Conservation (phyloP, 2,797 vertebrate genomes). For the Apodemus agrarius region DNA sequence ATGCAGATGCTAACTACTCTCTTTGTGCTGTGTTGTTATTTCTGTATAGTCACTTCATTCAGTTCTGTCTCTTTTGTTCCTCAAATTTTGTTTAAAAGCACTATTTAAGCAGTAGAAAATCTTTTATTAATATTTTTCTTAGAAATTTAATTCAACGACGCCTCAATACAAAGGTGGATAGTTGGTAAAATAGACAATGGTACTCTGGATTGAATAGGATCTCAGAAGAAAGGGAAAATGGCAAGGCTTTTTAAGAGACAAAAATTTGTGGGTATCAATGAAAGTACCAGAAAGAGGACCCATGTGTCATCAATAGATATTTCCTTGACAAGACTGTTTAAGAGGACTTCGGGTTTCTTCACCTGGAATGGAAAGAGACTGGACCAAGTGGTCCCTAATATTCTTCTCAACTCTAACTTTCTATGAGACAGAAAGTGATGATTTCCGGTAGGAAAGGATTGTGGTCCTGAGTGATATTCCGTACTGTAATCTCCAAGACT, state of each 20-base stretch:
- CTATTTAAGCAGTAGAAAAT: neutral
- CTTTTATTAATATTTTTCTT: conserved; percentile 21
- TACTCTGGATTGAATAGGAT: neutral
- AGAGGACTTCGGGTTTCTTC: neutral
- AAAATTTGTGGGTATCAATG: neutral
- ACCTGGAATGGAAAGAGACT: neutral
- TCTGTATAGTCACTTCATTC: neutral
- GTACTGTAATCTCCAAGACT: neutral
- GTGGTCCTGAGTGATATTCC: neutral
- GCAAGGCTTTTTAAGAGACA: neutral
- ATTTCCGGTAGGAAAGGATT: neutral
- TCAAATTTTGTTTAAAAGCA: neutral
- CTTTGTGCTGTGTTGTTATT: neutral
- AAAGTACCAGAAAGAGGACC: neutral
- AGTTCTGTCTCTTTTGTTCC: neutral
- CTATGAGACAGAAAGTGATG: neutral
- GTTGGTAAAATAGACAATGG: conserved; percentile 26
- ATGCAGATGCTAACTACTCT: neutral
- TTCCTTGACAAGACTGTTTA: neutral
- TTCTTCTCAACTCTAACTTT: neutral
- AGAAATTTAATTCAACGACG: neutral
- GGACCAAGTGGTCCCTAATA: neutral
- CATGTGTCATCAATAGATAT: neutral
- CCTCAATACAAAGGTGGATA: neutral
- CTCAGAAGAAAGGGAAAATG: neutral